Conservation (phyloP, 2,888 invertebrate genomes). For the Sylvicola cinctus region DNA sequence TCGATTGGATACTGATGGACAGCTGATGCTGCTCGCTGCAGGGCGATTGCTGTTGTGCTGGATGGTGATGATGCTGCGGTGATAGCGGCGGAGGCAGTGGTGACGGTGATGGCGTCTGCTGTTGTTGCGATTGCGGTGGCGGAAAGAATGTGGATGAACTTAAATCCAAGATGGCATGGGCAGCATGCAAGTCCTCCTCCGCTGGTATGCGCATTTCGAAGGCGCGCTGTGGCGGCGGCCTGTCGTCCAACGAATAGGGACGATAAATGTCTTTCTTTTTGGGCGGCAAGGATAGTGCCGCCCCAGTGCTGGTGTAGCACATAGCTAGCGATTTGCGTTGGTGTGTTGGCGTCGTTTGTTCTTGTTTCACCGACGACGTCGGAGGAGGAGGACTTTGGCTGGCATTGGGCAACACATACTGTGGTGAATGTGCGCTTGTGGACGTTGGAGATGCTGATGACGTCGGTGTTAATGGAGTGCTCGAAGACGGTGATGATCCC, state of each 20-base stretch:
- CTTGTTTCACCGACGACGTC: slow-evolving; percentile 4
- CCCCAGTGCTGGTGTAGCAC: slow-evolving; percentile 71
- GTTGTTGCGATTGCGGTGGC: slow-evolving; percentile 24
- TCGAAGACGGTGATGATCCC: slow-evolving; percentile 9
- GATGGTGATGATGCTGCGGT: slow-evolving; percentile 10
- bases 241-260: slow-evolving; percentile 62
- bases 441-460: slow-evolving; percentile 22
- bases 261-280: slow-evolving; percentile 83
- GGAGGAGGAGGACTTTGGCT: slow-evolving; percentile 6
- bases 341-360: slow-evolving; percentile 1
- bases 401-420: neutral
- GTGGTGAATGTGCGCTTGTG: neutral
- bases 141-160: slow-evolving; percentile 67
- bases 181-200: slow-evolving; percentile 69
- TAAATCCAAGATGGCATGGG: slow-evolving; percentile 73
- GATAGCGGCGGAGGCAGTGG: slow-evolving; percentile 11
- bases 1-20: neutral
- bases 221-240: slow-evolving; percentile 25
- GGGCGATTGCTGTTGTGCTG: slow-evolving; percentile 13
- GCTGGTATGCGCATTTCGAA: slow-evolving; percentile 37
- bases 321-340: slow-evolving; percentile 51
- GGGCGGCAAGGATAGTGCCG: slow-evolving; percentile 64
- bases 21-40: slow-evolving; percentile 3
- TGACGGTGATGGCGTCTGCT: slow-evolving; percentile 12
- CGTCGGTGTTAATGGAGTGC: slow-evolving; percentile 22